Evolutionary conservation across 2,113 vertebrate genomes (phyloP).

Genomic region (Tragulus kanchil): DNA sequence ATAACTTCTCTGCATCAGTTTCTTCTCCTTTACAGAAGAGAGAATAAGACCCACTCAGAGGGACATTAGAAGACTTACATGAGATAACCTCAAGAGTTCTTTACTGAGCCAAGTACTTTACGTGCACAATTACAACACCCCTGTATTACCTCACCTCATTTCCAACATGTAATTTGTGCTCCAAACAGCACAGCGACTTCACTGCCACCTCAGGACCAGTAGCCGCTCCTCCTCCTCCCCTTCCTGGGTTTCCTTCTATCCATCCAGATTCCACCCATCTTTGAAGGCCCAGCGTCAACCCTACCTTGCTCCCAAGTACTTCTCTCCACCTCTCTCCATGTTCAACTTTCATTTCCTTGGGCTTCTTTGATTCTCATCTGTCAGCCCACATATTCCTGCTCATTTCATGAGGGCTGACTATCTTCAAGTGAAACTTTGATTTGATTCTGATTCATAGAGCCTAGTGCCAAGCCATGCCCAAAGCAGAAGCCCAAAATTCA

Average conservation of each 20-base stretch:
- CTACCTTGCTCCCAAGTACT: background rate
- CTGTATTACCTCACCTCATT: background rate
- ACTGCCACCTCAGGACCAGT: rapidly evolving
- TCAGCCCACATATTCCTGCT: background rate
- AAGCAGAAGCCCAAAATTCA: background rate
- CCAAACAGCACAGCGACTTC: background rate
- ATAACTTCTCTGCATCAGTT: constrained; percentile 1
- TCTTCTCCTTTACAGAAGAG: background rate
- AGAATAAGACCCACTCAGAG: background rate
- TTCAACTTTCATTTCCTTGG: background rate
- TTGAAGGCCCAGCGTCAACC: background rate
- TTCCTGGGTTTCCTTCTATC: background rate
- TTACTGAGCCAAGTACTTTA: background rate
- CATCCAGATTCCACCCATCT: background rate
- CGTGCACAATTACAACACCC: background rate
- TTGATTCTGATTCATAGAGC: background rate
- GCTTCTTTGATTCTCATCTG: background rate
- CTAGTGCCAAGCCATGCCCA: background rate
- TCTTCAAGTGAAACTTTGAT: background rate
- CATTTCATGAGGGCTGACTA: background rate
- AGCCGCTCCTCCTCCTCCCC: background rate
- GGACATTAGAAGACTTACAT: background rate
- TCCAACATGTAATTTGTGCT: background rate
- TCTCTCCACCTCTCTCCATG: background rate
- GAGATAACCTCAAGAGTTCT: background rate